phyloP scores from a whole-genome alignment of 2,797 vertebrate genomes.

The Morus bassanus region DNA sequence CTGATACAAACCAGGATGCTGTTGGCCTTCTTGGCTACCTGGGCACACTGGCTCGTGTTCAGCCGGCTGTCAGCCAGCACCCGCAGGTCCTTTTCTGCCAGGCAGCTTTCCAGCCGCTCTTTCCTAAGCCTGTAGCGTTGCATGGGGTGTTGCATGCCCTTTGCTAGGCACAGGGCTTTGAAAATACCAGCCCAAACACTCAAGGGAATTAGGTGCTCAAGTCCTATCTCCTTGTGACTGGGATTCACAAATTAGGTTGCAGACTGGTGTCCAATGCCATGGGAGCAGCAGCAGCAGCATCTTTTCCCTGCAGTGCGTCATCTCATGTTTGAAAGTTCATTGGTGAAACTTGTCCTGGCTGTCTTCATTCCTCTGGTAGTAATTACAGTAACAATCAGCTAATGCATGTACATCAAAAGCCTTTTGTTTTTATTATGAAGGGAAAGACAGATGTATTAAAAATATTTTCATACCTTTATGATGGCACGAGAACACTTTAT shows the following conservation, averaged over 20 bases:
- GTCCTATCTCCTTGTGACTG: neutral
- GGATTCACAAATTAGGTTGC: neutral
- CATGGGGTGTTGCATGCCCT: no score
- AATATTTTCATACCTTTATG: neutral
- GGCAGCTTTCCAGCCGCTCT: no score
- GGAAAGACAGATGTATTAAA: neutral
- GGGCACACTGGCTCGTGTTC: no score
- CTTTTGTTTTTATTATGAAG: constrained; percentile 12
- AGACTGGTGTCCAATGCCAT: neutral
- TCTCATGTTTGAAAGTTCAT: neutral
- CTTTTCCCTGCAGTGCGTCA: neutral
- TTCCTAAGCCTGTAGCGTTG: no score
- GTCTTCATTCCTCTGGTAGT: neutral
- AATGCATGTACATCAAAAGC: neutral
- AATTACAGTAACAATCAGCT: neutral
- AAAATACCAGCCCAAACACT: neutral
- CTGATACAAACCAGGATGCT: no score
- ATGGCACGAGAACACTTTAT: neutral
- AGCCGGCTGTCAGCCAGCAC: no score
- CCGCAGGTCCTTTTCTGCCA: no score
- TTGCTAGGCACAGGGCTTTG: neutral
- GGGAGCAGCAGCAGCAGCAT: neutral
- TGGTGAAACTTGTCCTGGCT: neutral
- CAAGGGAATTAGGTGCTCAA: neutral
- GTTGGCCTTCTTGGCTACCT: no score